Conservation (phyloP, 2,797 vertebrate species). For the Spondyliosoma cantharus region DNA sequence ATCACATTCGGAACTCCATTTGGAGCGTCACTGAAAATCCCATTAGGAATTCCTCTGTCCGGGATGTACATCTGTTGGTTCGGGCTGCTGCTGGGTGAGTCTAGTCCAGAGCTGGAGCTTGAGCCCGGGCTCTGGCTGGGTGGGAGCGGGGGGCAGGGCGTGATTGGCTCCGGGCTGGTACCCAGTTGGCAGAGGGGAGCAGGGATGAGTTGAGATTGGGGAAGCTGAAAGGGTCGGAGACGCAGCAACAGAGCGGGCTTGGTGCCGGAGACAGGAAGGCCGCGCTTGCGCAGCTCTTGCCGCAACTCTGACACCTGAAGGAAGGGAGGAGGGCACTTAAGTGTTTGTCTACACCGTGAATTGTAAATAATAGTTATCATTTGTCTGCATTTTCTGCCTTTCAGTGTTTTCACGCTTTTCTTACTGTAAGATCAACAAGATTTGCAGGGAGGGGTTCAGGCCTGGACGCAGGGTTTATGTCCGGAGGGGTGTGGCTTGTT, state of each 20-base stretch:
- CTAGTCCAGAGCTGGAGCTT: slow-evolving; percentile 72
- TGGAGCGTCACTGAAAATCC: slow-evolving; percentile 60
- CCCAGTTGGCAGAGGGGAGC: slow-evolving; percentile 81
- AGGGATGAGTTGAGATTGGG: slow-evolving; percentile 78
- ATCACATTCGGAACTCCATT: slow-evolving; percentile 51
- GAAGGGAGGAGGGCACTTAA: not conserved
- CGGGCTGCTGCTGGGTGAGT: slow-evolving; percentile 73
- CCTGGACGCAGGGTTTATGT: slow-evolving; percentile 76
- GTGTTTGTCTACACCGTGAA: not conserved
- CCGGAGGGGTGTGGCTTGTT: slow-evolving; percentile 70
- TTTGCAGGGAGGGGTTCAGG: slow-evolving; percentile 87
- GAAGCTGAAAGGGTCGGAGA: slow-evolving; percentile 88
- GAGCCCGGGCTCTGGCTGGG: slow-evolving; percentile 73
- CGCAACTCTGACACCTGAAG: slow-evolving; percentile 91
- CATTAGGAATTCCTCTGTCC: slow-evolving; percentile 69
- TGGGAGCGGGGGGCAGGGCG: slow-evolving; percentile 55
- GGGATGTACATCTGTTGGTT: slow-evolving; percentile 74
- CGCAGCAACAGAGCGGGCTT: slow-evolving; percentile 91
- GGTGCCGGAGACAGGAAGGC: slow-evolving; percentile 93
- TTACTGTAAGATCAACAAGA: slow-evolving; percentile 88
- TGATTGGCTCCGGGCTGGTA: slow-evolving; percentile 65
- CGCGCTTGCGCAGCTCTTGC: slow-evolving; percentile 91
- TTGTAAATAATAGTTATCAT: not conserved
- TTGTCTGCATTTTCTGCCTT: slow-evolving; percentile 9
- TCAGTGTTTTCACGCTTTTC: slow-evolving; percentile 27